Conservation (phyloP, 2,888 invertebrate species). For the Deladenus siricidicola region DNA sequence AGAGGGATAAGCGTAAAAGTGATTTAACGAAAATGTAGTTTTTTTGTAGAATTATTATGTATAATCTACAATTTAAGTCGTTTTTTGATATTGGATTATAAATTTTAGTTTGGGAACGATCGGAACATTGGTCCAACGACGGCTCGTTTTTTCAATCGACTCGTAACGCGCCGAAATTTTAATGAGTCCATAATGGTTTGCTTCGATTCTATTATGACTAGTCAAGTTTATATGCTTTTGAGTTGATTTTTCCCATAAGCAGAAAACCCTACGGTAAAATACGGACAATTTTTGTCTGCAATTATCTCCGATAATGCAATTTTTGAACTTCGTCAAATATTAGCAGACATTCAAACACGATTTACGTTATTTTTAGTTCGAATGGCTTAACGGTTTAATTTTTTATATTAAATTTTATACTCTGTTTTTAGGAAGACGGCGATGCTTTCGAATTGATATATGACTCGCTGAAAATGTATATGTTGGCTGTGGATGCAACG, state of each 20-base stretch:
- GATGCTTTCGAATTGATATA: neutral
- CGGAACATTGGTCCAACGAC: conserved; percentile 5
- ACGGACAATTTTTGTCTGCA: too few species aligned
- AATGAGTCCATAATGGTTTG: neutral
- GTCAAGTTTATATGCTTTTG: too few species aligned
- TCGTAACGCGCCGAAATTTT: neutral
- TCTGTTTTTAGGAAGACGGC: neutral
- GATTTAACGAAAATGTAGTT: neutral
- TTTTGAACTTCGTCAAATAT: too few species aligned
- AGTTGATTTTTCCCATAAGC: too few species aligned
- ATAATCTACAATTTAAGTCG: too few species aligned
- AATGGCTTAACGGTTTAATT: too few species aligned
- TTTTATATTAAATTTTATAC: too few species aligned
- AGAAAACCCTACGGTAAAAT: neutral
- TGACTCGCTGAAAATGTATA: conserved; percentile 11
- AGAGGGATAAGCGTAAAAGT: too few species aligned
- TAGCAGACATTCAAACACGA: neutral
- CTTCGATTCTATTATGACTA: too few species aligned
- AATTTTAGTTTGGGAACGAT: conserved; percentile 13
- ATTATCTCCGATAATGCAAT: too few species aligned
- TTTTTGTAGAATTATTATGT: neutral
- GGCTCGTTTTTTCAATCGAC: conserved; percentile 9
- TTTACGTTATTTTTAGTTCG: neutral
- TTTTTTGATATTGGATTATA: too few species aligned
- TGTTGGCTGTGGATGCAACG: conserved; percentile 6